Evolutionary conservation across 2,113 vertebrate genomes (phyloP).

Genomic region (Dipodomys stephensi): DNA sequence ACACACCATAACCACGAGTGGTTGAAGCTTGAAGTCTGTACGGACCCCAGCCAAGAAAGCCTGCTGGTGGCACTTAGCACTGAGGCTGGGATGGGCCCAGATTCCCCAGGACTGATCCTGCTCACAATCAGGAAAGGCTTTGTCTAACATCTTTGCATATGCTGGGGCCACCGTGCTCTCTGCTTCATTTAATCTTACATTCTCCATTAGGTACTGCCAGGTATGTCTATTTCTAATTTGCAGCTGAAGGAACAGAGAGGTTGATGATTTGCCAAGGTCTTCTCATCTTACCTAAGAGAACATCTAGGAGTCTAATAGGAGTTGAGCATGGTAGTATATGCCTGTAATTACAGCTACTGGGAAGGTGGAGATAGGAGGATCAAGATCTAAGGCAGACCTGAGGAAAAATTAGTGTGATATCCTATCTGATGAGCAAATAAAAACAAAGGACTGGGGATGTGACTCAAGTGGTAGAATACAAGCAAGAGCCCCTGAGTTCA

Average conservation of each 20-base stretch:
- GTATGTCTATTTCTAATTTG: neutral
- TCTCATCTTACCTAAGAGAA: neutral
- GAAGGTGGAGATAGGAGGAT: too few species aligned
- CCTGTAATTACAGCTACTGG: too few species aligned
- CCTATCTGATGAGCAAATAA: too few species aligned
- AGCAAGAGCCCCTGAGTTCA: too few species aligned
- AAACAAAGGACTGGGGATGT: too few species aligned
- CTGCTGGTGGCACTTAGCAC: neutral
- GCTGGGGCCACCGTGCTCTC: neutral
- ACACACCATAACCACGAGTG: slow-evolving; percentile 52
- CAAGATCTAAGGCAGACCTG: too few species aligned
- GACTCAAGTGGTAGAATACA: too few species aligned
- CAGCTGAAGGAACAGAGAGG: neutral
- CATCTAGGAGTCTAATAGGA: neutral
- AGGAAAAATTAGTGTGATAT: too few species aligned
- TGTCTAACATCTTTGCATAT: neutral
- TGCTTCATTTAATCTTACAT: neutral
- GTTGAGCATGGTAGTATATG: too few species aligned
- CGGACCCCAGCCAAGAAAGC: neutral
- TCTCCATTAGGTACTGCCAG: neutral
- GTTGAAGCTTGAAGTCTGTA: neutral
- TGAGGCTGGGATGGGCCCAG: neutral
- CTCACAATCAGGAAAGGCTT: neutral
- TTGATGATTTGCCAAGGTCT: neutral
- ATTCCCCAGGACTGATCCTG: neutral